phyloP scores from a whole-genome alignment of 1,140 invertebrate species.

The Euschistus heros region DNA sequence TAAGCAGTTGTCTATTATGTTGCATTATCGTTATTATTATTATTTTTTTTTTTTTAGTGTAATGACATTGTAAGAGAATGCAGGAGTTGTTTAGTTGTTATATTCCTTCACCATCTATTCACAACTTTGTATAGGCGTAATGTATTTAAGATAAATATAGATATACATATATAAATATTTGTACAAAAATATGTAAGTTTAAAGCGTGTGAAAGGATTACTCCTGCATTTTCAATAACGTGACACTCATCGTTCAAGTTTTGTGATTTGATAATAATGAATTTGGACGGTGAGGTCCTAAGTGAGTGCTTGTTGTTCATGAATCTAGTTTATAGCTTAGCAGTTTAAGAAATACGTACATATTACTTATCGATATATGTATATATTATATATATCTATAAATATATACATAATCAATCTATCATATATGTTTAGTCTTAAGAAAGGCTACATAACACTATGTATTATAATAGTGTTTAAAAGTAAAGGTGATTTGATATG shows the following conservation, averaged over 20 bases:
- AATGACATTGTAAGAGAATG: slow-evolving; percentile 13
- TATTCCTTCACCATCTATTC: too few species aligned
- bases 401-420: slow-evolving; percentile 12
- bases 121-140: too few species aligned
- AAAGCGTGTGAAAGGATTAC: slow-evolving; percentile 2
- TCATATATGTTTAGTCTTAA: slow-evolving; percentile 8
- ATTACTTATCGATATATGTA: slow-evolving; percentile 4
- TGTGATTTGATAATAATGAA: slow-evolving; percentile 11
- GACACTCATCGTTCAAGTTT: slow-evolving; percentile 4
- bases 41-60: slow-evolving; percentile 7
- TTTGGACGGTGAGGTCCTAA: neutral
- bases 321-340: slow-evolving; percentile 2
- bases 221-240: slow-evolving; percentile 11
- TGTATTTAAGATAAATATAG: neutral
- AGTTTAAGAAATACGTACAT: neutral
- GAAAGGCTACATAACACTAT: neutral
- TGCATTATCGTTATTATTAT: neutral
- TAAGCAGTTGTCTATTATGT: slow-evolving; percentile 12
- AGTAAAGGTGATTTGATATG: slow-evolving; percentile 9
- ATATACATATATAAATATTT: slow-evolving; percentile 3
- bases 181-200: neutral
- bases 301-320: neutral
- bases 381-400: slow-evolving; percentile 1
- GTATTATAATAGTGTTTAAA: neutral
- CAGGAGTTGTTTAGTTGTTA: slow-evolving; percentile 3